These are phyloP conservation scores for Pachycephala philippinensis DNA, from an alignment of 2,113 vertebrate species.

Conservation along the genomic window DNA sequence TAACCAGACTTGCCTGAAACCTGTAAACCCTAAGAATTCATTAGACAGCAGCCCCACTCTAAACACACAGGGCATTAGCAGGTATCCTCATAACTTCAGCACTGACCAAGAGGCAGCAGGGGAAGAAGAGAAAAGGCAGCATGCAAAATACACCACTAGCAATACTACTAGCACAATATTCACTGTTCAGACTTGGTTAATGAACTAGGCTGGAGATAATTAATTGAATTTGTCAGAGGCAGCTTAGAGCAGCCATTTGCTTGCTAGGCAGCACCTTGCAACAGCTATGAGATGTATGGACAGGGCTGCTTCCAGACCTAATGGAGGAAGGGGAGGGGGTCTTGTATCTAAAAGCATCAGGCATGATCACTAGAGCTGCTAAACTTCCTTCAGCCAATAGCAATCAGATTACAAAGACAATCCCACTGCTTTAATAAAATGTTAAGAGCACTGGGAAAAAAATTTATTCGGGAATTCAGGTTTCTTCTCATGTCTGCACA, in stretches of 20 bases:
- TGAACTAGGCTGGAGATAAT: neutral
- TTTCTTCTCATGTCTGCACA: neutral
- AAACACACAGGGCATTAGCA: neutral
- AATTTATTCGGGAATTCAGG: neutral
- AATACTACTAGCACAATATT: neutral
- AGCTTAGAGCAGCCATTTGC: neutral
- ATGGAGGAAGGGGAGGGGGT: fast-evolving
- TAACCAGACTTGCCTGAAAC: neutral
- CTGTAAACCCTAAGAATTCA: neutral
- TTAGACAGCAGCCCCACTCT: neutral
- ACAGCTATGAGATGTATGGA: fast-evolving
- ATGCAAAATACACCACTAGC: neutral
- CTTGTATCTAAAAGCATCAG: neutral
- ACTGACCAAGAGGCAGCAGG: neutral
- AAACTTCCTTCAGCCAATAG: neutral
- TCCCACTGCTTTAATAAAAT: neutral
- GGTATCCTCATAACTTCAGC: neutral
- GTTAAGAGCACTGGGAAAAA: neutral
- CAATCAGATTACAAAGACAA: neutral
- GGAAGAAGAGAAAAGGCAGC: neutral
- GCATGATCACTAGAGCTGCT: neutral
- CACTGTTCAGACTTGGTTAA: neutral
- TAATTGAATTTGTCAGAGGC: neutral
- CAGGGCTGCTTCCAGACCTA: neutral
- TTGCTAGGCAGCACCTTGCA: neutral